Evolutionary conservation across 2,888 invertebrate species (phyloP).

Genomic region (Dicycla oo): DNA sequence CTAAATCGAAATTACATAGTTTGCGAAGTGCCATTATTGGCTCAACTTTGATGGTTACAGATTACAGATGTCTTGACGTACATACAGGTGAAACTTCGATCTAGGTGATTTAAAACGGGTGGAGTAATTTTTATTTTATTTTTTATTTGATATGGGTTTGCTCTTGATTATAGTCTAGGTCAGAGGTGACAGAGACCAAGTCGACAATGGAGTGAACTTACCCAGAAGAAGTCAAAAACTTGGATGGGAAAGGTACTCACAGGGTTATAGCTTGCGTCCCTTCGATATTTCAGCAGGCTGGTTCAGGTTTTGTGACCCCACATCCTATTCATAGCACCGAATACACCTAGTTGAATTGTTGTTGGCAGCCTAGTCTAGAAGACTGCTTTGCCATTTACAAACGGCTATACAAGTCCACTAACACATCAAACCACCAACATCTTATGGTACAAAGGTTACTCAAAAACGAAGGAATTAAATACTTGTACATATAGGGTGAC

Average conservation of each 20-base stretch:
- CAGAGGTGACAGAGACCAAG: too few species aligned
- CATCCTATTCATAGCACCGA: not conserved
- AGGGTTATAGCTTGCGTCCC: too few species aligned
- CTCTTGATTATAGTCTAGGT: too few species aligned
- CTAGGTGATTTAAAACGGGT: slow-evolving; percentile 32
- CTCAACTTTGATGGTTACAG: slow-evolving; percentile 46
- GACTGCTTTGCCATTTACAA: not conserved
- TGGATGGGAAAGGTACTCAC: too few species aligned
- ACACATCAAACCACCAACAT: not conserved
- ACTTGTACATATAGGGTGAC: not conserved
- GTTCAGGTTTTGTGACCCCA: too few species aligned
- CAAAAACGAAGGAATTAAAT: not conserved
- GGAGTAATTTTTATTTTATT: too few species aligned
- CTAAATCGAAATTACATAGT: slow-evolving; percentile 70
- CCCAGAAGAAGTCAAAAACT: too few species aligned
- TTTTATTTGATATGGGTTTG: too few species aligned
- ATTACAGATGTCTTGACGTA: slow-evolving; percentile 42
- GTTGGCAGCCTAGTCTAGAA: not conserved
- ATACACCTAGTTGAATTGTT: not conserved
- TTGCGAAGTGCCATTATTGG: slow-evolving; percentile 64
- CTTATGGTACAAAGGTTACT: not conserved
- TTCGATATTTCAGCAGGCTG: too few species aligned
- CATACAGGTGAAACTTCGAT: slow-evolving; percentile 27
- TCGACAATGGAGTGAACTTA: too few species aligned
- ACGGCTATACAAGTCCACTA: not conserved